Conservation (phyloP, 1,140 invertebrate genomes). For the Trichoplusia ni region DNA sequence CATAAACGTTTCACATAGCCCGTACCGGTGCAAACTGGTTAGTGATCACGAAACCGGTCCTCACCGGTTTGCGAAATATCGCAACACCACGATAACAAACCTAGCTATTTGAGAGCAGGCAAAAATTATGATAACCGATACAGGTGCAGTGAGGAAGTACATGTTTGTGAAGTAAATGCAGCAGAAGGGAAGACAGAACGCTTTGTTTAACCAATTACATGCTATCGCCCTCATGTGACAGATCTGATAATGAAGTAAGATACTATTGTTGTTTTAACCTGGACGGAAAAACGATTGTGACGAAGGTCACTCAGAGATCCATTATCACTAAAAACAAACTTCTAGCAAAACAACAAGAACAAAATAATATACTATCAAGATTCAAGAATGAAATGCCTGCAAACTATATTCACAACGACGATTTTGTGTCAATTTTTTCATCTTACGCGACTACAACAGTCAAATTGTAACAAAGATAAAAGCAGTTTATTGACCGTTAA, state of each 20-base stretch:
- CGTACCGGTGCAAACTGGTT: slow-evolving; percentile 7
- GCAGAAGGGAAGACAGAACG: not conserved
- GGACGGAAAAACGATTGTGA: no score
- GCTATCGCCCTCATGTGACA: not conserved
- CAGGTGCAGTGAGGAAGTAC: not conserved
- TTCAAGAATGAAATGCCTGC: no score
- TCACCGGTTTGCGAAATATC: not conserved
- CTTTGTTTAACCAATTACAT: not conserved
- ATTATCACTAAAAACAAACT: no score
- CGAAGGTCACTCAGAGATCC: no score
- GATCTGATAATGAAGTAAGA: not conserved
- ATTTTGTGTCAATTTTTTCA: no score
- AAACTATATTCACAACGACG: no score
- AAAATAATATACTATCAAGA: no score
- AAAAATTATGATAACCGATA: not conserved
- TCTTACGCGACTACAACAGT: no score
- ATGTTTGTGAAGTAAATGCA: not conserved
- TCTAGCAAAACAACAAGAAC: no score
- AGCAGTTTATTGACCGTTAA: no score
- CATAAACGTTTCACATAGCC: slow-evolving; percentile 10
- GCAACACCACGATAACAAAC: slow-evolving; percentile 1
- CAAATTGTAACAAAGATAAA: no score
- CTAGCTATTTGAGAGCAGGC: not conserved
- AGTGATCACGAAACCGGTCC: not conserved
- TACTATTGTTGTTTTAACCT: no score